A percentile compares a stretch with the other conserved stretches of the same genome.
Evolutionary conservation across 2,113 vertebrate genomes (phyloP).

Genomic region (Pandion haliaetus): DNA sequence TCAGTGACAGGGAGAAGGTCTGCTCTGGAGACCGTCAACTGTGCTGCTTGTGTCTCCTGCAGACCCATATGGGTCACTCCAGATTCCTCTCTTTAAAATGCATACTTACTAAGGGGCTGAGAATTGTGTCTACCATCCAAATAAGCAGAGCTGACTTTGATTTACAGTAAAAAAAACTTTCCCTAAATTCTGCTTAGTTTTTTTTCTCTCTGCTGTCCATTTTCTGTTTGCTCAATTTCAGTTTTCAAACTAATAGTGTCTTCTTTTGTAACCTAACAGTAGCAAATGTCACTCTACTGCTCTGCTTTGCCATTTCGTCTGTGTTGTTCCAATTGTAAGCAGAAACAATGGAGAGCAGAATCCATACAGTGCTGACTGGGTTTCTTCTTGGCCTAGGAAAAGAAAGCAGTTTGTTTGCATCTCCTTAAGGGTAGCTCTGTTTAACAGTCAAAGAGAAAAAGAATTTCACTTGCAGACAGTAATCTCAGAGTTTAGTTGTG

Average conservation of each 20-base stretch:
- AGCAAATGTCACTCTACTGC: not conserved
- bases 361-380: not conserved
- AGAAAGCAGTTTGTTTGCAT: not conserved
- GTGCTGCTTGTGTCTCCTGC: not conserved
- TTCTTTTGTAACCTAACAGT: not conserved
- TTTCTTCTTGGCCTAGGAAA: not conserved
- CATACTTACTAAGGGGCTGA: not conserved
- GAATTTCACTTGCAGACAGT: not conserved
- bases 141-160: not conserved
- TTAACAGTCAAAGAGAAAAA: not conserved
- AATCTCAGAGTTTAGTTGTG: not conserved
- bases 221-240: not conserved
- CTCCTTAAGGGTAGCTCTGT: not conserved
- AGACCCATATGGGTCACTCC: not conserved
- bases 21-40: not conserved
- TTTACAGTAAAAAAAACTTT: not conserved
- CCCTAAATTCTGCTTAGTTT: not conserved
- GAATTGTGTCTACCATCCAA: not conserved
- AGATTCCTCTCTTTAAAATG: not conserved
- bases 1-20: not conserved
- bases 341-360: conserved; percentile 15
- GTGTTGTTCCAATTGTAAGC: not conserved
- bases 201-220: not conserved
- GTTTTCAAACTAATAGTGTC: not conserved
- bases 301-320: not conserved